A percentile compares a stretch with the other conserved stretches of the same genome.
These are phyloP conservation scores for Monomorium pharaonis DNA, from an alignment of 1,140 invertebrate species.

Conservation along the genomic window DNA sequence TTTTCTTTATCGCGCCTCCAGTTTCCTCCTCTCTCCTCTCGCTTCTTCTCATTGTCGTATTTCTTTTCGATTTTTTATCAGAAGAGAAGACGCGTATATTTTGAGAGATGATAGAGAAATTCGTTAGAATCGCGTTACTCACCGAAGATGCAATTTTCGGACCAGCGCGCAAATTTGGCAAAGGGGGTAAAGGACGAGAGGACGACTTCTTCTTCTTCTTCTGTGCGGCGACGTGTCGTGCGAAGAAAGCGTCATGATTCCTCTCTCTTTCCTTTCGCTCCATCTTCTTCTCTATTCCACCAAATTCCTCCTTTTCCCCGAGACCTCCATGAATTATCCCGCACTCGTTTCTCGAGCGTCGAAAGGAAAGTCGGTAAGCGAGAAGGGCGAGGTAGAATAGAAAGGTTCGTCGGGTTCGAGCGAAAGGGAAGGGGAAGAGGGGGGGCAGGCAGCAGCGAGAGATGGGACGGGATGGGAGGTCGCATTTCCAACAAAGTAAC, in stretches of 20 bases:
- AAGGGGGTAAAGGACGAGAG: not conserved
- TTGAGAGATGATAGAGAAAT: not conserved
- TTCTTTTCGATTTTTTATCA: not conserved
- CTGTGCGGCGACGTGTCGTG: not conserved
- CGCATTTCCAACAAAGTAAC: conserved; percentile 42
- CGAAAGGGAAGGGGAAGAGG: conserved; percentile 3
- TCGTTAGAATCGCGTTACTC: not conserved
- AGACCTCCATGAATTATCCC: conserved; percentile 52
- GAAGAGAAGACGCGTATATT: not conserved
- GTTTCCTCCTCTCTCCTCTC: not conserved
- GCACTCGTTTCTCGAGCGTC: conserved; percentile 32
- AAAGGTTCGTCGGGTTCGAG: conserved; percentile 31
- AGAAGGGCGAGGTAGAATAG: conserved; percentile 7
- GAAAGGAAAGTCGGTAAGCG: conserved; percentile 38
- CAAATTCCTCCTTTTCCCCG: conserved; percentile 59
- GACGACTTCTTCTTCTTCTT: not conserved
- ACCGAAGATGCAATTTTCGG: not conserved
- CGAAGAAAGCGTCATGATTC: not conserved
- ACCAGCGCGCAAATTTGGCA: not conserved
- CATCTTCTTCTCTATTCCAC: not conserved
- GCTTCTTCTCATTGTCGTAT: not conserved
- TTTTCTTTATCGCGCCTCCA: conserved; percentile 39
- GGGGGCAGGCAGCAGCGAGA: not conserved
- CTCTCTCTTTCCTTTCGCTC: not conserved
- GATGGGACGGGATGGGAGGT: conserved; percentile 2